Conservation (phyloP, 2,888 invertebrate genomes). For the Strigamia maritima region DNA sequence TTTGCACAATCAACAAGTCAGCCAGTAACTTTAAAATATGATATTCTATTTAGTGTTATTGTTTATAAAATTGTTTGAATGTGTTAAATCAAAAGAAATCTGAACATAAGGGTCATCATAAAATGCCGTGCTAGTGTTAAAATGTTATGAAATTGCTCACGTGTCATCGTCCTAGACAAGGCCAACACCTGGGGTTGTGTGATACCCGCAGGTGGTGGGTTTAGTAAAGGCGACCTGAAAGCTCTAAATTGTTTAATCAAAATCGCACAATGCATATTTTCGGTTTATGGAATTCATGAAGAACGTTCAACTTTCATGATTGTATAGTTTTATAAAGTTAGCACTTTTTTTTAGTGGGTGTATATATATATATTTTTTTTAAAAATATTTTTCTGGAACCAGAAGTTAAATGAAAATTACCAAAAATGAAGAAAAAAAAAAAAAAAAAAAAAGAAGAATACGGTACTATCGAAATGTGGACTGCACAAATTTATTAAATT, state of each 20-base stretch:
- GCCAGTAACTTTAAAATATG: neutral
- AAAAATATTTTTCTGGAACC: too few relatives aligned
- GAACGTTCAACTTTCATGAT: neutral
- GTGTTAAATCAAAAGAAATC: neutral
- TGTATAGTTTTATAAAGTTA: too few relatives aligned
- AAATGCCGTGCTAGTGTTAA: neutral
- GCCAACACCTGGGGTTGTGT: neutral
- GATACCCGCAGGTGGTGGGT: neutral
- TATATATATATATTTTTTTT: too few relatives aligned
- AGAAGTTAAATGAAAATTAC: too few relatives aligned
- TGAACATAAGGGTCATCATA: neutral
- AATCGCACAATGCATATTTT: neutral
- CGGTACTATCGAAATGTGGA: too few relatives aligned
- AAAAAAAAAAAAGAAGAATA: too few relatives aligned
- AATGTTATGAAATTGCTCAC: neutral
- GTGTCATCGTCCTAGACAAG: conserved; percentile 19
- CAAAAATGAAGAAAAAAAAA: too few relatives aligned
- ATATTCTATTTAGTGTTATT: neutral
- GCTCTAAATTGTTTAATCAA: neutral
- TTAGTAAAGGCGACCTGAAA: neutral
- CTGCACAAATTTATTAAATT: too few relatives aligned
- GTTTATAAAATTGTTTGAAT: neutral
- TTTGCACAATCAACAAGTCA: too few relatives aligned
- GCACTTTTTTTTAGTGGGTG: too few relatives aligned
- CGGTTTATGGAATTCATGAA: neutral